Base-by-base conservation (phyloP, 2,797 vertebrate genomes). In the Hydrocynus forskahlii region DNA sequence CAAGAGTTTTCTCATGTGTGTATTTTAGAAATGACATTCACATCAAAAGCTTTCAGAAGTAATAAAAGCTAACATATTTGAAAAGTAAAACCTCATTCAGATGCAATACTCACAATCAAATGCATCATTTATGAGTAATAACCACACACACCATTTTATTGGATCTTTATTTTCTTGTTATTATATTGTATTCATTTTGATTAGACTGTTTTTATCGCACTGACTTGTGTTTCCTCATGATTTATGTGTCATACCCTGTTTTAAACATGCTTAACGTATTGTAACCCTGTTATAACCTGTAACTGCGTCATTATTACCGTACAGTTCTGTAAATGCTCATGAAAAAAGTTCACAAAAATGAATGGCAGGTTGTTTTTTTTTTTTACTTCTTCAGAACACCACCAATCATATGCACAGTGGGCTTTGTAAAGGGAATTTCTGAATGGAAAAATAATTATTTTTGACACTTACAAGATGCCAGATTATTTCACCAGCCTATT, bases 201-300 rank as follows among this genome's bases (percentile, higher is more conserved):
- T 54, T 60, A 19, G 21, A 80, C 40, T 72, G 80, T 69, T 81
- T 66, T 66, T 59, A 43, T 54, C 50, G 69, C 70, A 79, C 69
- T 59, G 38, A n/a, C 70, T 43, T 17, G 48, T 1, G 25, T 35
- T 50, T 81, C 55, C 54, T 81, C 57, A 40, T 13, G 43, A 72
- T 43, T 45, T 17, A 29, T 63, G 59, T 70, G 62, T 67, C 64
- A 76, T 83, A 81, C 82, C 83, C 83, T 84, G 81, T 84, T 38
- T 71, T 77, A 48, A 82, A 84, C 82, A 82, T 82, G 74, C 82
- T 52, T 70, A 63, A 80, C 43, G 64, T 79, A 73, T 48, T 23
- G 68, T 74, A 81, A 84, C 85, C 85, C 78, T 84, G 85, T 81
- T 63, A 72, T 72, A 72, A 86, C 75, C 71, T 70, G 67, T 57